Conservation (phyloP, 2,113 vertebrate genomes). For the Tachysurus vachellii region DNA sequence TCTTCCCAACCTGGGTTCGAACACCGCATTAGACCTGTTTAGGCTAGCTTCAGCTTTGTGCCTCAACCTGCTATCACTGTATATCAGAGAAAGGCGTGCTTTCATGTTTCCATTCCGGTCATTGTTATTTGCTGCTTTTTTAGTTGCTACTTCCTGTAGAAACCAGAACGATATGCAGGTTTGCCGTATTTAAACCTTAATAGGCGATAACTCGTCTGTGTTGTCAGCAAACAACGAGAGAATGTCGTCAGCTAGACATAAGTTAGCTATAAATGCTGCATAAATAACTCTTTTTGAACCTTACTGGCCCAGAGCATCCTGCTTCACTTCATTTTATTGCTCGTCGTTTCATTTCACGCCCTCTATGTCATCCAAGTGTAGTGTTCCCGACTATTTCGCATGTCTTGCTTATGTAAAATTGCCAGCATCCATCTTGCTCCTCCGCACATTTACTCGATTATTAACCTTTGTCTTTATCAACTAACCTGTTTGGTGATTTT, state of each 20-base stretch:
- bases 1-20: neutral
- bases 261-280: neutral
- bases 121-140: neutral
- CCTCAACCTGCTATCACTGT: neutral
- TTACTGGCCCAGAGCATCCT: neutral
- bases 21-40: neutral
- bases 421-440: constrained; percentile 34
- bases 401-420: constrained; percentile 60
- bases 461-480: neutral
- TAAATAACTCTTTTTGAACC: neutral
- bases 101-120: neutral
- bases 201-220: neutral
- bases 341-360: neutral
- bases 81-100: neutral
- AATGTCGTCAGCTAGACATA: neutral
- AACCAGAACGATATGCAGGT: neutral
- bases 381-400: constrained; percentile 59
- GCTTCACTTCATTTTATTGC: neutral
- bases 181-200: neutral
- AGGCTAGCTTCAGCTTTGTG: neutral
- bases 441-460: constrained; percentile 3
- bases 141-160: neutral
- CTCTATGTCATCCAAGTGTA: constrained; percentile 1
- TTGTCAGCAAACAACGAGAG: neutral
- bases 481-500: neutral